Evolutionary conservation across 23 tunicate genomes (phyloP), one percentile per base, ranked within the genome.

Genomic region (Halocynthia aurantium): DNA sequence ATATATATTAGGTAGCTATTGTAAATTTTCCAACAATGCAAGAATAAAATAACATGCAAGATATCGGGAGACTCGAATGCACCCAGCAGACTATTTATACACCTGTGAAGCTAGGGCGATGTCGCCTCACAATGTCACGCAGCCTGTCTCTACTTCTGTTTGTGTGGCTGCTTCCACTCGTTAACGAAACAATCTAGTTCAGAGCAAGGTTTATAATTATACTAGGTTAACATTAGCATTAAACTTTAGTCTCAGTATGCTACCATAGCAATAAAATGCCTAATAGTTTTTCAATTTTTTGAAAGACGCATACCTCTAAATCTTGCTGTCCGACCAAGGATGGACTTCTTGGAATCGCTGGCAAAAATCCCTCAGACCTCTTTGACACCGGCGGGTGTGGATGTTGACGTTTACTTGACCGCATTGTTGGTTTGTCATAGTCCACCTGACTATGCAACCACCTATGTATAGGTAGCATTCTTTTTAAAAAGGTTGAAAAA

Each of bases 71-170:
- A 68, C 4, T 31, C 44, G 44, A 31, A 31, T 31, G 2, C 72
- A 68, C 44, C 2, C 22, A 68, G 21, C 13, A 4, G 72, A 21
- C 44, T 11, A 15, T 68, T 68, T 19, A 68, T 68, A 15, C 18
- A 68, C 22, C 12, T 68, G 44, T 31, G 44, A 0, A 15, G 21
- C 44, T 76, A 82, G 82, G 82, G 15, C 74, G 77, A 66, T 85
- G 90, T 72, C 90, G 49, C 44, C 69, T 73, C 10, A 77, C 84
- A n/a, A 85, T 85, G 19, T 85, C 90, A 53, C 50, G 31, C 54
- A 85, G 60, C 10, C 72, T 55, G 6, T 79, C 73, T 57, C 67
- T 85, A 61, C 76, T 85, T 85, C 90, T 85, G 19, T 53, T 61
- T 22, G 50, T 49, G 63, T 22, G 40, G 67, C 80, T 78, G 21